A percentile compares a stretch with the other conserved stretches of the same genome.
These are phyloP conservation scores for Magallana angulata DNA, from an alignment of 1,140 invertebrate species.

Conservation along the genomic window DNA sequence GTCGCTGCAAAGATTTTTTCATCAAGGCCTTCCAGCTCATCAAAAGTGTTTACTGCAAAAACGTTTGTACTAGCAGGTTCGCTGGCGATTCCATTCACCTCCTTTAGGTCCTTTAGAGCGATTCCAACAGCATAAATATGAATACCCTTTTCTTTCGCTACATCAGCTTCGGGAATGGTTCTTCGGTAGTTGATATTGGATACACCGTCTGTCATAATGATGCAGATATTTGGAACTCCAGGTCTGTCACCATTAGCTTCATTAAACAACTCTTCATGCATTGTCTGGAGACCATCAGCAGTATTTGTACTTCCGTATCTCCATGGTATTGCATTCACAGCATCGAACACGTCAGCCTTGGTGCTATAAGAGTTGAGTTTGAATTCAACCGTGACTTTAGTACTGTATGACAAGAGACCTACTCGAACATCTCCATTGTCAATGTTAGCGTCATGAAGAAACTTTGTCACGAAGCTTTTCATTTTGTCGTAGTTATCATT, in stretches of 20 bases:
- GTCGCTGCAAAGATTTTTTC: conserved; percentile 64
- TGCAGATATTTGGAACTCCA: conserved; percentile 64
- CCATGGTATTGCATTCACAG: conserved; percentile 67
- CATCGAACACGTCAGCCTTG: conserved; percentile 56
- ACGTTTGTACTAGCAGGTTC: conserved; percentile 64
- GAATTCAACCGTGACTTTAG: conserved; percentile 62
- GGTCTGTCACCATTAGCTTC: conserved; percentile 64
- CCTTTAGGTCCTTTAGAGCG: conserved; percentile 68
- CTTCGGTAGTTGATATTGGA: conserved; percentile 67
- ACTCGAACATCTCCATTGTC: conserved; percentile 58
- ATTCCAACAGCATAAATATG: conserved; percentile 69
- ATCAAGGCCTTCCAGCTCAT: conserved; percentile 67
- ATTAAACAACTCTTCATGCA: conserved; percentile 65
- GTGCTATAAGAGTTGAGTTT: conserved; percentile 61
- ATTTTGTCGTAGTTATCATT: conserved; percentile 67
- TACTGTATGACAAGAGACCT: conserved; percentile 63
- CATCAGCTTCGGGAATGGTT: conserved; percentile 66
- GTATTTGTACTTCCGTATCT: conserved; percentile 73
- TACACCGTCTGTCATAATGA: conserved; percentile 73
- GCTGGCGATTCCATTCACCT: conserved; percentile 68
- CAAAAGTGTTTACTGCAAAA: conserved; percentile 71
- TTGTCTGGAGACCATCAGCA: conserved; percentile 65
- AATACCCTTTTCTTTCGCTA: conserved; percentile 58
- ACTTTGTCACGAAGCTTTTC: conserved; percentile 65
- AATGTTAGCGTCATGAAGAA: conserved; percentile 63